Evolutionary conservation across 1,140 invertebrate genomes (phyloP).

Genomic region (Drosophila sp.): DNA sequence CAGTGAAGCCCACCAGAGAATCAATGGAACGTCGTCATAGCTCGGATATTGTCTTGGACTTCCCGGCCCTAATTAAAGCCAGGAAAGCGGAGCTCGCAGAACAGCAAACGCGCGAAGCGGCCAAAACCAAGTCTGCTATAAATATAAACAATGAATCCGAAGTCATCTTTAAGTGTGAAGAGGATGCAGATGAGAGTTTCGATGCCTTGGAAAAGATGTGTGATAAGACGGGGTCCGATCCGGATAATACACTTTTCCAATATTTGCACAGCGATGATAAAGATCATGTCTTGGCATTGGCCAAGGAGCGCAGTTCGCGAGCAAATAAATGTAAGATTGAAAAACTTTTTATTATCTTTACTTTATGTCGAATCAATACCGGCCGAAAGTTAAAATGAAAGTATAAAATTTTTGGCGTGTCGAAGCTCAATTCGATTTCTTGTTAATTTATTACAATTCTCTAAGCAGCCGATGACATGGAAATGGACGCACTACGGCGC

Average conservation of each 20-base stretch:
- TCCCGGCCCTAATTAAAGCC: constrained; percentile 34
- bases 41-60: constrained; percentile 48
- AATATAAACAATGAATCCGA: constrained; percentile 10
- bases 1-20: constrained; percentile 17
- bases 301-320: constrained; percentile 55
- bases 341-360: not conserved
- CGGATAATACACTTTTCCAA: constrained; percentile 75
- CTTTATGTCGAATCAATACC: too few relatives aligned
- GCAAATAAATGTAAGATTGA: constrained; percentile 23
- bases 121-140: not conserved
- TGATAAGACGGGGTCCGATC: constrained; percentile 78
- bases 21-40: constrained; percentile 52
- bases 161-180: constrained; percentile 8
- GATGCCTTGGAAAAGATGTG: constrained; percentile 75
- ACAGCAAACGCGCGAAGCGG: not conserved
- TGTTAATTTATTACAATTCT: not conserved
- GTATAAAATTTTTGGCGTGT: too few relatives aligned
- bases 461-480: constrained; percentile 36
- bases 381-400: too few relatives aligned
- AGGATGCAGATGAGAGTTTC: constrained; percentile 67
- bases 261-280: constrained; percentile 69
- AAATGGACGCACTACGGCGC: constrained; percentile 60
- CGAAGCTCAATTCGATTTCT: too few relatives aligned
- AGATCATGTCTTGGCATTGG: constrained; percentile 57
- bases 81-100: constrained; percentile 12